Conservation (phyloP, 2,113 vertebrate genomes). For the Cryptomyrus ogoouensis region DNA sequence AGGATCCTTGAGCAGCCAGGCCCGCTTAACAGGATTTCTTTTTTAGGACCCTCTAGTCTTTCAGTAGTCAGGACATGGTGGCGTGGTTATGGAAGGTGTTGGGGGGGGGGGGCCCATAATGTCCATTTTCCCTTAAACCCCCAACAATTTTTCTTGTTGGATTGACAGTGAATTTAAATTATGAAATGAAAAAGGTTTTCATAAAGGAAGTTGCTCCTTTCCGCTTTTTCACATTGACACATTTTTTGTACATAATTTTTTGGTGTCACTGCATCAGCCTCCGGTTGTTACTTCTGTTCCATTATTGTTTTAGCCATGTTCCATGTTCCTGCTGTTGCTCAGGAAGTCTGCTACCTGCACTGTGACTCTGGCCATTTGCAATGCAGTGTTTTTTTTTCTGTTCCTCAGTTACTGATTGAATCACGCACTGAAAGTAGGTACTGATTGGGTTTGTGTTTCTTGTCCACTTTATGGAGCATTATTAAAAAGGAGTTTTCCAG, state of each 20-base stretch:
- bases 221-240: not conserved
- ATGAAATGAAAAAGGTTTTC: not conserved
- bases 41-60: conserved; percentile 52
- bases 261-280: not conserved
- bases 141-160: not conserved
- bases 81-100: not conserved
- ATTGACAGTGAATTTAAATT: not conserved
- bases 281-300: not conserved
- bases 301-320: not conserved
- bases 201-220: not conserved
- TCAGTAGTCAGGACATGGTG: conserved; percentile 45
- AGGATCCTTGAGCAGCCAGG: conserved; percentile 61
- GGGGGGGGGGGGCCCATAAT: not conserved
- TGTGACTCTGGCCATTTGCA: conserved; percentile 18
- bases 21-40: conserved; percentile 75
- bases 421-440: conserved; percentile 23
- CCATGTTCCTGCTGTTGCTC: not conserved
- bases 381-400: not conserved
- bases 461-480: conserved; percentile 23
- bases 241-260: not conserved
- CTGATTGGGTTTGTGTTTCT: not conserved
- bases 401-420: conserved; percentile 41
- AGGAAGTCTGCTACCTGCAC: conserved; percentile 54
- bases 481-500: conserved; percentile 42
- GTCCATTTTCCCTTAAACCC: not conserved